Evolutionary conservation across 2,113 vertebrate species (phyloP).

Genomic region (Mesembrinibis cayennensis): DNA sequence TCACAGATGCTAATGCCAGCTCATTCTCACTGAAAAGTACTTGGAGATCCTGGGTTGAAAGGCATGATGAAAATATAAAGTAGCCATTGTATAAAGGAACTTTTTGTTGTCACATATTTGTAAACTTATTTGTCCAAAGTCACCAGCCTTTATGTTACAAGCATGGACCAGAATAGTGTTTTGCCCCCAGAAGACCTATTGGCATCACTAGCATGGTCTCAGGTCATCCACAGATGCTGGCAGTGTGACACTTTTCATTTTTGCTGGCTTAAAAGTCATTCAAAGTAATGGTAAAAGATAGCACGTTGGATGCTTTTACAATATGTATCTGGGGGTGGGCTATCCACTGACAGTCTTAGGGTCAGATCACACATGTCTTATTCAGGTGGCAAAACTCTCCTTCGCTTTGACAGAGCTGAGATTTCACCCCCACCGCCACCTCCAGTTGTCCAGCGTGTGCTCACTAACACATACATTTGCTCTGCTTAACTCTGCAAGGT

Average conservation of each 20-base stretch:
- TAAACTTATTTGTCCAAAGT: background rate
- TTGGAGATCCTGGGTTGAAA: background rate
- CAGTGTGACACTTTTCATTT: background rate
- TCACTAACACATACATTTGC: background rate
- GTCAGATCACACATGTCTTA: background rate
- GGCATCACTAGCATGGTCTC: background rate
- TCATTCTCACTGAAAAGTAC: background rate
- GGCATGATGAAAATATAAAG: background rate
- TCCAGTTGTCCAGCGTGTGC: background rate
- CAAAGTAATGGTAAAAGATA: background rate
- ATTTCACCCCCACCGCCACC: background rate
- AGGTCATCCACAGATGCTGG: background rate
- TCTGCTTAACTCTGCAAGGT: background rate
- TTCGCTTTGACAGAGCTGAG: background rate
- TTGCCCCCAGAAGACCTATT: background rate
- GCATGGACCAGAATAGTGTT: background rate
- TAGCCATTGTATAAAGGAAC: background rate
- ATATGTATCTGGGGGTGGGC: background rate
- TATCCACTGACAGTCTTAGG: background rate
- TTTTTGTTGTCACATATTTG: background rate
- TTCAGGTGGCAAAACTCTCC: background rate
- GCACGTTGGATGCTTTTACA: background rate
- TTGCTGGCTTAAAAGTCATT: background rate
- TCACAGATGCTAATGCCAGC: background rate
- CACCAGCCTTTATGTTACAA: background rate